Base-by-base conservation (phyloP, 1,140 invertebrate species). In the Periplaneta americana region DNA sequence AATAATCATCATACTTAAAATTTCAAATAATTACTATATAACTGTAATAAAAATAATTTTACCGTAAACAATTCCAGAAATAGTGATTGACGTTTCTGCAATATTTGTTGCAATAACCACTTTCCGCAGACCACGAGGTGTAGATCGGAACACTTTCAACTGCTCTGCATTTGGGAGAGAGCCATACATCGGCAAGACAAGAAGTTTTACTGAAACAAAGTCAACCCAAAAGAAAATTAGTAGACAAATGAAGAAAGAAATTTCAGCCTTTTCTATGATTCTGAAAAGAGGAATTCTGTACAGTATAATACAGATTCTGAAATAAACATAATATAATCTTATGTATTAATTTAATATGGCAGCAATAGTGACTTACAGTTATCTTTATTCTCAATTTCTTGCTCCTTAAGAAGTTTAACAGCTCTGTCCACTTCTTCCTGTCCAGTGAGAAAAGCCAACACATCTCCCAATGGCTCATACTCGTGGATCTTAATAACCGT, bases 101-200 rank as follows among this genome's bases (percentile, higher is more conserved):
- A 99, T 97, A 87, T 99, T 99, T 6, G 98, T 99, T 0, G 98
- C 96, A 28, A 99, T 90, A 0, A 99, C 92, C 35, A 99, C 93
- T 90, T 99, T 99, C 37, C 98, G 90, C 0, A 92, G 91, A 37
- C 92, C 93, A 85, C 93, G 91, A 17, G 95, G 92, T 5, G 94
- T 91, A 36, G 90, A 91, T 85, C 96, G 94, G 88, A 99, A 99
- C 2, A 96, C 97, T 87, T 96, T 96, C 66, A 99, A 86, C 88
- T 99, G 95, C 83, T 97, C 96, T 66, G 92, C 89, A 84, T 94
- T 92, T 0, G 96, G 92, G 79, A 99, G 88, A 80, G 96, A 95
- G 31, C 97, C 97, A 87, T 99, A 98, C 93, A 99, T 94, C 5
- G 98, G 95, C 28, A 99, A 84, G n/a, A 97, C 91, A 78, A 93